Evolutionary conservation across 1,140 invertebrate species (phyloP).

Genomic region (Drosophila yakuba): DNA sequence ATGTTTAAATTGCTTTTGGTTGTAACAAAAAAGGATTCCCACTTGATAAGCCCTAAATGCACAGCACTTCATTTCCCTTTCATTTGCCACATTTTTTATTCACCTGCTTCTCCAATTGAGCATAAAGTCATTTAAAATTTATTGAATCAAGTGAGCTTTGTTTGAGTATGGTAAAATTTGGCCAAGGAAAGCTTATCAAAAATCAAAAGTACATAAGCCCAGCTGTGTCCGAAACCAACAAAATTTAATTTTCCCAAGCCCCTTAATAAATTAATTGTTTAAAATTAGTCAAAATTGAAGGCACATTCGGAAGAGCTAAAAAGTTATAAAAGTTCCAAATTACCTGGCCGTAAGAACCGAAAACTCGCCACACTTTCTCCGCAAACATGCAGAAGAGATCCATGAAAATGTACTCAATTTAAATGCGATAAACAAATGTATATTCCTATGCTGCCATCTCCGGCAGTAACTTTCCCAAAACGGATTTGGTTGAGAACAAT

Average conservation of each 20-base stretch:
- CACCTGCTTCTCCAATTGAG: background rate
- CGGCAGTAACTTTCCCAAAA: conserved; percentile 14
- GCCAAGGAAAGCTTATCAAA: background rate
- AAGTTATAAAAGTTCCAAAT: conserved; percentile 8
- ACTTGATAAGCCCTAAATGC: conserved; percentile 35
- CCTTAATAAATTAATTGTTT: background rate
- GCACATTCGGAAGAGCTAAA: conserved; percentile 7
- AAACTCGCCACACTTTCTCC: background rate
- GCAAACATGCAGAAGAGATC: background rate
- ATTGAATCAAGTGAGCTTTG: conserved; percentile 9
- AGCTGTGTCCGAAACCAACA: too few species aligned
- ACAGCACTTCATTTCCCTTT: conserved; percentile 26
- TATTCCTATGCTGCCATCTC: background rate
- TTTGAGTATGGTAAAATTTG: background rate
- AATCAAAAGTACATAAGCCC: background rate
- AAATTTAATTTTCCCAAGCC: background rate
- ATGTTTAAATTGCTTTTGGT: conserved; percentile 29
- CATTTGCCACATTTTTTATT: conserved; percentile 20
- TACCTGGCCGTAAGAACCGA: background rate
- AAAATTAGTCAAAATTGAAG: conserved; percentile 10
- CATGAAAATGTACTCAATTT: conserved; percentile 24
- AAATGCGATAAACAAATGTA: conserved; percentile 53
- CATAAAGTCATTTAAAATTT: conserved; percentile 7
- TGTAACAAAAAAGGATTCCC: conserved; percentile 32
- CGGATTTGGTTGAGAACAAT: conserved; percentile 63